Evolutionary conservation across 2,888 invertebrate genomes (phyloP).

Genomic region (Chalcosyrphus nemorum): DNA sequence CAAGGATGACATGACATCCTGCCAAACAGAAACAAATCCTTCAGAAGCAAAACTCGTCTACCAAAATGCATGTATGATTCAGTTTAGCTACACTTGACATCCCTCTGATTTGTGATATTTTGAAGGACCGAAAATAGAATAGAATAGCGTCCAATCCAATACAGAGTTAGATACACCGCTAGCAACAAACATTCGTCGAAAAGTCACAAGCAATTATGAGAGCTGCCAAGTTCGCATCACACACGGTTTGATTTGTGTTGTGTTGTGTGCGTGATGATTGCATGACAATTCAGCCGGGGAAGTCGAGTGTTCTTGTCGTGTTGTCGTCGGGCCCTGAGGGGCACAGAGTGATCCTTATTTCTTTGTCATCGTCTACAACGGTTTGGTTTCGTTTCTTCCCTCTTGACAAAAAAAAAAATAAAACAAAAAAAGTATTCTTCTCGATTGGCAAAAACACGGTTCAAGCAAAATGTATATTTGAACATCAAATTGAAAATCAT

Average conservation of each 20-base stretch:
- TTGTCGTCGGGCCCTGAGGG: neutral
- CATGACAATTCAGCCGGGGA: neutral
- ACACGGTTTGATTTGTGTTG: constrained; percentile 8
- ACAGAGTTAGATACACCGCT: constrained; percentile 9
- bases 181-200: neutral
- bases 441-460: neutral
- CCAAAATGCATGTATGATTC: constrained; percentile 12
- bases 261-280: constrained; percentile 11
- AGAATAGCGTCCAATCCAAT: too few species aligned
- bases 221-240: constrained; percentile 17
- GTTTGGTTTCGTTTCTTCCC: neutral
- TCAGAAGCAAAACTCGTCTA: constrained; percentile 7
- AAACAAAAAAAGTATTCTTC: too few species aligned
- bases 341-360: neutral
- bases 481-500: neutral
- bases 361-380: neutral
- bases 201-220: constrained; percentile 38
- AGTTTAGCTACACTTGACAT: constrained; percentile 30
- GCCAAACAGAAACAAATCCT: neutral
- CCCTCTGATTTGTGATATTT: constrained; percentile 7
- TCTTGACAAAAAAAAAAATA: neutral
- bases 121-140: constrained; percentile 3
- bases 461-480: neutral
- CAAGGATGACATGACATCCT: neutral
- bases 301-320: constrained; percentile 1